Evolutionary conservation across 2,797 vertebrate genomes (phyloP).

Genomic region (Cyclura pinguis): DNA sequence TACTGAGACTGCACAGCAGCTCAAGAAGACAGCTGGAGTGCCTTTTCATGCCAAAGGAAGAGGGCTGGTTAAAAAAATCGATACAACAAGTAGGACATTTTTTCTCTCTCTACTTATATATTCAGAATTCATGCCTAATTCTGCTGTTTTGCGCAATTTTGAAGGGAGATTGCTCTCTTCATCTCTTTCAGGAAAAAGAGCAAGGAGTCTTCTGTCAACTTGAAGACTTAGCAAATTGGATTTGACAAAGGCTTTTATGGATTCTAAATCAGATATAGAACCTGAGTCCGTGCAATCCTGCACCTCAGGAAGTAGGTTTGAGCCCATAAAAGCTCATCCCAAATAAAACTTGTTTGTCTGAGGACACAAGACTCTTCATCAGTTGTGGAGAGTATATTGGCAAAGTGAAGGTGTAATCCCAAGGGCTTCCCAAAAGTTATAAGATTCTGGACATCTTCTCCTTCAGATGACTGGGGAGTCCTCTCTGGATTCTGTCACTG

Average conservation of each 20-base stretch:
- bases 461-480: too few relatives aligned
- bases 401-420: too few relatives aligned
- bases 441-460: too few relatives aligned
- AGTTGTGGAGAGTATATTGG: too few relatives aligned
- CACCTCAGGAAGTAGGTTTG: neutral
- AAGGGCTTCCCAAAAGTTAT: too few relatives aligned
- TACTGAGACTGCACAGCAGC: slow-evolving; percentile 95
- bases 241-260: too few relatives aligned
- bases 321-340: neutral
- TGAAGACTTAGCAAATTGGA: too few relatives aligned
- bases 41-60: slow-evolving; percentile 98
- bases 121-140: neutral
- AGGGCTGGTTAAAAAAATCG: slow-evolving; percentile 96
- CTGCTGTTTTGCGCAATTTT: slow-evolving; percentile 5
- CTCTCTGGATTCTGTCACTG: too few relatives aligned
- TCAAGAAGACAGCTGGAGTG: slow-evolving; percentile 96
- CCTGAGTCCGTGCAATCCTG: too few relatives aligned
- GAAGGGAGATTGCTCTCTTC: neutral
- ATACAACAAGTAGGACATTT: slow-evolving; percentile 92
- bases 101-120: slow-evolving; percentile 17
- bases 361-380: neutral
- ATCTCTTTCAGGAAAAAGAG: too few relatives aligned
- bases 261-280: too few relatives aligned
- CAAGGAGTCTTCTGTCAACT: too few relatives aligned
- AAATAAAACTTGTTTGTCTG: neutral